Conservation (phyloP, 2,797 vertebrate species). For the Rhinella marina region DNA sequence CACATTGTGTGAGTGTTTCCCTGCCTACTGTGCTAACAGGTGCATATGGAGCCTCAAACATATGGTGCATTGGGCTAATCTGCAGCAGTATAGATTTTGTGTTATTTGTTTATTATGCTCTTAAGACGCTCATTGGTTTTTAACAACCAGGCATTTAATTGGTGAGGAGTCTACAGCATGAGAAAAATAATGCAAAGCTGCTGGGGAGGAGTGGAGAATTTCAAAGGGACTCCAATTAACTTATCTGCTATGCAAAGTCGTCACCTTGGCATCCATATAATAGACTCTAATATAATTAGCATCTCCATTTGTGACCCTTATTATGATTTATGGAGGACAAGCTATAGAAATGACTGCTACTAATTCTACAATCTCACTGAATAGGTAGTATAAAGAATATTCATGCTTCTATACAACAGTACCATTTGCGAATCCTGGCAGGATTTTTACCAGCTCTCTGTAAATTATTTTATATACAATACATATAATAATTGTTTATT, state of each 20-base stretch:
- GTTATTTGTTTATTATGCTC: slow-evolving; percentile 61
- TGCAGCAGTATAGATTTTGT: slow-evolving; percentile 60
- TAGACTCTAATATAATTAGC: slow-evolving; percentile 50
- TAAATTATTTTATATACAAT: neutral
- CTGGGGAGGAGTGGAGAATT: slow-evolving; percentile 32
- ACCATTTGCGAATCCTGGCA: neutral
- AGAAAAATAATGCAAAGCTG: slow-evolving; percentile 42
- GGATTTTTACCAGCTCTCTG: neutral
- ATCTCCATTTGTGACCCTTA: slow-evolving; percentile 44
- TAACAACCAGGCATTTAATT: slow-evolving; percentile 58
- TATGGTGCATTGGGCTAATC: slow-evolving; percentile 53
- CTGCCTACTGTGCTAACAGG: too few species aligned
- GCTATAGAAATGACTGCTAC: neutral
- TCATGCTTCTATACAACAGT: neutral
- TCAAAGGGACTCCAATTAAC: slow-evolving; percentile 55
- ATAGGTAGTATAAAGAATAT: neutral
- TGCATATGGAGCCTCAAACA: slow-evolving; percentile 30
- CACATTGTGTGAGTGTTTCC: too few species aligned
- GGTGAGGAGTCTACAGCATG: slow-evolving; percentile 41
- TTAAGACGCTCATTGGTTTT: slow-evolving; percentile 56
- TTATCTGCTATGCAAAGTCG: slow-evolving; percentile 50
- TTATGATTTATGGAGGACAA: slow-evolving; percentile 26
- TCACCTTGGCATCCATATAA: slow-evolving; percentile 52
- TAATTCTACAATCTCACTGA: neutral
- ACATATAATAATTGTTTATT: neutral